Percentiles rank a stretch among this genome's conserved stretches.
phyloP scores from a whole-genome alignment of 1,140 invertebrate species.

The Hylaeus anthracinus region DNA sequence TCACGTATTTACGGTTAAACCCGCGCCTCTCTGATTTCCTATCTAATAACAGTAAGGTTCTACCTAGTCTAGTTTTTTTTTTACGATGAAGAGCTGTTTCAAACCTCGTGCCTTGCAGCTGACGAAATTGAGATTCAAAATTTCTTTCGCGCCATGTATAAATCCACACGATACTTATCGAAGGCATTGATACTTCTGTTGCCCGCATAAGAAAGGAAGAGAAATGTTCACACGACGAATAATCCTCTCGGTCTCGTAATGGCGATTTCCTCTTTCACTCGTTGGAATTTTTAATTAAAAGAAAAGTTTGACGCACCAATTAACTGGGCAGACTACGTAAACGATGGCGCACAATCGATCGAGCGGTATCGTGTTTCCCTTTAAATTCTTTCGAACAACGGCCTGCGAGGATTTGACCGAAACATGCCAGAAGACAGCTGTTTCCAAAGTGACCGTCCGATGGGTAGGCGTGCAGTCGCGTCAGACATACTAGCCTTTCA shows the following conservation, averaged over 20 bases:
- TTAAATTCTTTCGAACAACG: conserved; percentile 14
- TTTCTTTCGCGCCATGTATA: conserved; percentile 44
- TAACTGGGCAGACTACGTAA: background rate
- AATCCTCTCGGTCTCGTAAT: conserved; percentile 29
- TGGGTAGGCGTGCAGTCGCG: conserved; percentile 67
- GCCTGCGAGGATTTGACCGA: conserved; percentile 47
- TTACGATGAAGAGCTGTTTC: conserved; percentile 65
- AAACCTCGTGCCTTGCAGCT: conserved; percentile 78
- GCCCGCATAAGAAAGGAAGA: background rate
- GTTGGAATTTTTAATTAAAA: background rate
- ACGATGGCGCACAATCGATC: background rate
- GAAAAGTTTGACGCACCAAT: no score
- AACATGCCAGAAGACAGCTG: conserved; percentile 75
- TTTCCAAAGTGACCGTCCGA: conserved; percentile 71
- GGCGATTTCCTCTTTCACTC: conserved; percentile 3
- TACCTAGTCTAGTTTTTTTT: conserved; percentile 48
- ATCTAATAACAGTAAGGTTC: conserved; percentile 34
- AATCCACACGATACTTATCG: background rate
- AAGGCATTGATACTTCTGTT: conserved; percentile 6
- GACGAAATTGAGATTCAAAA: conserved; percentile 72
- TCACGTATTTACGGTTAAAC: conserved; percentile 13
- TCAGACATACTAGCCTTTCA: conserved; percentile 68
- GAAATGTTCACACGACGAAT: conserved; percentile 3
- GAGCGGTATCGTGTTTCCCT: background rate
- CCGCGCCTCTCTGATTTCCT: conserved; percentile 40